These are phyloP conservation scores for Seira sanloemensis DNA, from an alignment of 2,888 invertebrate genomes.

Conservation along the genomic window DNA sequence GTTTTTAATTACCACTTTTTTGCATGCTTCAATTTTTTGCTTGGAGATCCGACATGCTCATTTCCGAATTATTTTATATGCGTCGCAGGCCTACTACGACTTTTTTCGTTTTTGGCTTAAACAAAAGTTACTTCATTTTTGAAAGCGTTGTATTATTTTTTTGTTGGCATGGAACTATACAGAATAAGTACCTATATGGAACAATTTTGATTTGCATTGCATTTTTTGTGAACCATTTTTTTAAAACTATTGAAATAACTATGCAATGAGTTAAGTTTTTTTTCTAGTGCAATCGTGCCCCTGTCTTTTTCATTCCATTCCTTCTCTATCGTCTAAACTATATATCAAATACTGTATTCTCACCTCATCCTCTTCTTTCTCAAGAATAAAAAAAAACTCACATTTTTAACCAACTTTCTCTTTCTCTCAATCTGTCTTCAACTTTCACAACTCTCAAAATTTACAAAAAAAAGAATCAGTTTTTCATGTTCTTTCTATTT, in stretches of 20 bases:
- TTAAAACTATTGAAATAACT: background rate
- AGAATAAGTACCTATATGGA: too few species aligned
- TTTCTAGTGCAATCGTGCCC: conserved; percentile 72
- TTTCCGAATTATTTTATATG: too few species aligned
- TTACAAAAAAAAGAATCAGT: background rate
- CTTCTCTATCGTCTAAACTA: conserved; percentile 26
- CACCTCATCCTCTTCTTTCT: background rate
- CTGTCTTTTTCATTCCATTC: conserved; percentile 69
- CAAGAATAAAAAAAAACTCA: background rate
- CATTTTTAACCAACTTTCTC: background rate
- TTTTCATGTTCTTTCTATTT: background rate
- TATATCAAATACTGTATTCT: background rate
- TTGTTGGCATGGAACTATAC: too few species aligned
- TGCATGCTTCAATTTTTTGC: too few species aligned
- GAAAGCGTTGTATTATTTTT: too few species aligned
- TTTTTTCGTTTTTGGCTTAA: too few species aligned
- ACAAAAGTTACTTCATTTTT: too few species aligned
- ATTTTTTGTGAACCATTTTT: background rate
- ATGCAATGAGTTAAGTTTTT: conserved; percentile 5
- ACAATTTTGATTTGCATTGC: too few species aligned
- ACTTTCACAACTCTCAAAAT: background rate
- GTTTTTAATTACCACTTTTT: background rate
- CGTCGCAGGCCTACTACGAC: too few species aligned
- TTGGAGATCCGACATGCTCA: too few species aligned
- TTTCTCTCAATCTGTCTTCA: background rate